These are phyloP conservation scores for Bolinopsis microptera DNA, from an alignment of 37 sponge, comb jelly and placozoan species.

Conservation along the genomic window DNA sequence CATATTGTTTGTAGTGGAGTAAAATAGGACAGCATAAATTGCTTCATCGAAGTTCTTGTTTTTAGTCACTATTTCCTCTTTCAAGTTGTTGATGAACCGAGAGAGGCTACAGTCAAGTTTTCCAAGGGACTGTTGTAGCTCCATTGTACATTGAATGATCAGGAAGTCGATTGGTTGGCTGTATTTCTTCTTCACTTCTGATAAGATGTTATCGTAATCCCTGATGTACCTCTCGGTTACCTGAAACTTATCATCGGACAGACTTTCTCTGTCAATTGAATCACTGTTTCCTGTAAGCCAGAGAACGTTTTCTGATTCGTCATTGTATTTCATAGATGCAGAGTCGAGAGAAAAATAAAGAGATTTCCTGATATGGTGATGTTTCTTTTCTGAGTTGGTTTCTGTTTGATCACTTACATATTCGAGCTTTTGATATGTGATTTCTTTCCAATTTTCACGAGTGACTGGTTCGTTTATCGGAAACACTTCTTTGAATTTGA, in stretches of 20 bases:
- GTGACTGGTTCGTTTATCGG: background rate
- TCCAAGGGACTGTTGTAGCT: background rate
- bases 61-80: background rate
- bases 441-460: background rate
- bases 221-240: background rate
- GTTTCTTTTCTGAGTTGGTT: background rate
- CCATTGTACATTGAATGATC: background rate
- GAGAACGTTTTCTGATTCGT: background rate
- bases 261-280: no score
- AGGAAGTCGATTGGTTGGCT: background rate
- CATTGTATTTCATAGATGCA: background rate
- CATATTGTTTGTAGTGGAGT: background rate
- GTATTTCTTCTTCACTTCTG: no score
- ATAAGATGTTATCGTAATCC: background rate
- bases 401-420: background rate
- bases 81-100: background rate
- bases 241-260: background rate
- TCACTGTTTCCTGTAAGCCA: no score
- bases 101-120: background rate
- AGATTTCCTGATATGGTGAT: background rate
- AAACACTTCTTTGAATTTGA: background rate
- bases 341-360: background rate
- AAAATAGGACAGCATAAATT: background rate
- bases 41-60: no score
- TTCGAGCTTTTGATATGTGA: background rate